Conservation (phyloP, 2,797 vertebrate species). For the Pseudomugil gertrudae region DNA sequence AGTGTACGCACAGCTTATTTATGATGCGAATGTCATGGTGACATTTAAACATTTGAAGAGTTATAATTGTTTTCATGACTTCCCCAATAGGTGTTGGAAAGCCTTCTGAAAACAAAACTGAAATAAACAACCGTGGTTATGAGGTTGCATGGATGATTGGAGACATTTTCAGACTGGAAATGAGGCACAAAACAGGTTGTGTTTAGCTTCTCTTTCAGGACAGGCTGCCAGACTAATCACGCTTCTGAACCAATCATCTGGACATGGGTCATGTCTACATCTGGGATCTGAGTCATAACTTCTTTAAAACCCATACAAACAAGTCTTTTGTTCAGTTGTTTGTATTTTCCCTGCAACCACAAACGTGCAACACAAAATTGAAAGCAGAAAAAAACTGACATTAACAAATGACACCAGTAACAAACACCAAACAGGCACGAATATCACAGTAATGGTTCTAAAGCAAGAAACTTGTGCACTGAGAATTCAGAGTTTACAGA, state of each 20-base stretch:
- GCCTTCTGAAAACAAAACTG: neutral
- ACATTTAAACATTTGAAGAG: neutral
- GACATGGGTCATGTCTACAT: too few relatives aligned
- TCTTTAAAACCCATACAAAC: neutral
- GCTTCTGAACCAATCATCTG: neutral
- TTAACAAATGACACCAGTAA: too few relatives aligned
- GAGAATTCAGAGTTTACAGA: too few relatives aligned
- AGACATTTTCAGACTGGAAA: neutral
- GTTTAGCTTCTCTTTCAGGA: neutral
- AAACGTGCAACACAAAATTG: neutral
- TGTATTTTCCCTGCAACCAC: neutral
- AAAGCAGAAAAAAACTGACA: neutral
- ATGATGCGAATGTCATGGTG: neutral
- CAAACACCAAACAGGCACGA: too few relatives aligned
- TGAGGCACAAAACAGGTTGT: neutral
- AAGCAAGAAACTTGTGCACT: too few relatives aligned
- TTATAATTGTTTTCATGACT: neutral
- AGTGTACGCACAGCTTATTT: neutral
- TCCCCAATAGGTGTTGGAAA: neutral
- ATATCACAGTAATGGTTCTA: neutral
- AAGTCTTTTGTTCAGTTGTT: neutral
- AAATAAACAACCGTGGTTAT: neutral
- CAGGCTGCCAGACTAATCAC: neutral
- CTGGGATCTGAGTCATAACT: too few relatives aligned
- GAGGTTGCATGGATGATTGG: neutral